phyloP scores from a whole-genome alignment of 2,113 vertebrate genomes.

The Tragelaphus strepsiceros region DNA sequence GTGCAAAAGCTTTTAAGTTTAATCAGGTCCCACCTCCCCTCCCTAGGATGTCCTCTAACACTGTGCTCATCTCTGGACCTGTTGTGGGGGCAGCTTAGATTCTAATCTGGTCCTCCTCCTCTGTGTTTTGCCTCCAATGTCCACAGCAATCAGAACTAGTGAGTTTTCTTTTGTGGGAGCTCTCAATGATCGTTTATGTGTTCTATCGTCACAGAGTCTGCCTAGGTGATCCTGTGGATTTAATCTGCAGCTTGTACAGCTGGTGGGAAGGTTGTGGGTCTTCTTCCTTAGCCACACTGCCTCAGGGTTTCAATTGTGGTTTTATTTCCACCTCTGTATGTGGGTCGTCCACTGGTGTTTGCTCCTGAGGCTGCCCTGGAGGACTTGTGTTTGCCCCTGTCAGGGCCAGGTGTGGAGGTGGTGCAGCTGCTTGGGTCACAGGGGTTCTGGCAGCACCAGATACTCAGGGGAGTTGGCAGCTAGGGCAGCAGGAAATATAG shows the following conservation, averaged over 20 bases:
- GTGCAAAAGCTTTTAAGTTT: background rate
- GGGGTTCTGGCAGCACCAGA: background rate
- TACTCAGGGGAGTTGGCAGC: background rate
- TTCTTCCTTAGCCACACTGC: background rate
- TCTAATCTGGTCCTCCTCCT: background rate
- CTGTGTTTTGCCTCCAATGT: background rate
- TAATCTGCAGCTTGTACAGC: background rate
- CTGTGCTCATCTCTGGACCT: background rate
- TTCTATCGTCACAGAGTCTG: background rate
- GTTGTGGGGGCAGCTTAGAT: background rate
- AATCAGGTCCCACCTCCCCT: background rate
- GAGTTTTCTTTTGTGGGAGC: background rate
- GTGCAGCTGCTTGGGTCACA: background rate
- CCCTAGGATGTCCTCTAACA: background rate
- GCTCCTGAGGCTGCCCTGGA: background rate
- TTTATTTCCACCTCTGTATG: background rate
- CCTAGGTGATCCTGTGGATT: background rate
- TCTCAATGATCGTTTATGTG: background rate
- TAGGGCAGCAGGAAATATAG: background rate
- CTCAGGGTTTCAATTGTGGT: background rate
- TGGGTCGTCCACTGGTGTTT: background rate
- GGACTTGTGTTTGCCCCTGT: background rate
- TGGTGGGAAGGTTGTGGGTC: background rate
- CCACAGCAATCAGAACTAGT: background rate
- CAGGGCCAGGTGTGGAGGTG: background rate